Evolutionary conservation across 2,113 vertebrate genomes (phyloP).

Genomic region (Pheucticus melanocephalus): DNA sequence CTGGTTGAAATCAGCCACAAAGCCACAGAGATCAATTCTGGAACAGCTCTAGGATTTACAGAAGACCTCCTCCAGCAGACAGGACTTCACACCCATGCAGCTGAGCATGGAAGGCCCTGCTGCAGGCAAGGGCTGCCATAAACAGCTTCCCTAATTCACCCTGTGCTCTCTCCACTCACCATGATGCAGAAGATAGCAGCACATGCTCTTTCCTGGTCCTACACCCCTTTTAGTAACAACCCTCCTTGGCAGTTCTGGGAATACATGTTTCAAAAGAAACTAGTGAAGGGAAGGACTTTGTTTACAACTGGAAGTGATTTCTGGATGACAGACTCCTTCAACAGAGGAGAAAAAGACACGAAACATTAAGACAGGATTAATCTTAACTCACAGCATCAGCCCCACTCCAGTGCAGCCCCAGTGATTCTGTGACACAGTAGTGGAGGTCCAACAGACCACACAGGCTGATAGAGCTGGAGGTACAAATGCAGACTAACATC

Average conservation of each 20-base stretch:
- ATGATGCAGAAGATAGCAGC: fast-evolving
- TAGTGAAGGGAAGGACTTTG: neutral
- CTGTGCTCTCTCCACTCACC: neutral
- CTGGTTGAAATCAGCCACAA: neutral
- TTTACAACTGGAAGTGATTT: neutral
- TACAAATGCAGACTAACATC: neutral
- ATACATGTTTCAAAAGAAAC: neutral
- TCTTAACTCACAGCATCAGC: neutral
- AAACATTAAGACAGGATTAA: neutral
- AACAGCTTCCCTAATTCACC: neutral
- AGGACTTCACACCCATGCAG: neutral
- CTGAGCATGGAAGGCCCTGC: neutral
- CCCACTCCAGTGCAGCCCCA: neutral
- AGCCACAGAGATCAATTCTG: neutral
- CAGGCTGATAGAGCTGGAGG: neutral
- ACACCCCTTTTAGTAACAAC: neutral
- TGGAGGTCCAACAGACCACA: neutral
- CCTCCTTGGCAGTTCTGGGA: neutral
- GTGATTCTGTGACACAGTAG: neutral
- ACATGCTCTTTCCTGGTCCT: neutral
- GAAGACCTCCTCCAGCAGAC: neutral
- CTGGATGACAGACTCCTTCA: neutral
- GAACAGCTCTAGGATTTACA: neutral
- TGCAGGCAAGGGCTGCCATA: neutral
- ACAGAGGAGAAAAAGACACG: neutral